Percentiles rank a stretch among this genome's conserved stretches.
Evolutionary conservation across 1,140 invertebrate genomes (phyloP).

Genomic region (Listronotus oregonensis): DNA sequence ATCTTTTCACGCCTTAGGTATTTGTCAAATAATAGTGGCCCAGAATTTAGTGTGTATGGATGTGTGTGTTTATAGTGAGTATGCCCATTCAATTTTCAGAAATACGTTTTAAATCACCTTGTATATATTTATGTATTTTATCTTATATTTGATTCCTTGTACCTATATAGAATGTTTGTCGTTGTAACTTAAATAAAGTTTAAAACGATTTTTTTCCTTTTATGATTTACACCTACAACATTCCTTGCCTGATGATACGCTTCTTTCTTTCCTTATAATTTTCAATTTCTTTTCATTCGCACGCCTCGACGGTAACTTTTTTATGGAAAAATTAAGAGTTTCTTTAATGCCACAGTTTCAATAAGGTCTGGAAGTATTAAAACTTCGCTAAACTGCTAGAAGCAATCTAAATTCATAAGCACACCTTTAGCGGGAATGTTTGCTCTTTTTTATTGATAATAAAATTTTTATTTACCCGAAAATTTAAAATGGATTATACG

Average conservation of each 20-base stretch:
- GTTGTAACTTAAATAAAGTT: too few relatives aligned
- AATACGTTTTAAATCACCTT: too few relatives aligned
- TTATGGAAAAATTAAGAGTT: constrained; percentile 49
- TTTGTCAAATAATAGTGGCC: too few relatives aligned
- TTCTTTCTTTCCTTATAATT: constrained; percentile 37
- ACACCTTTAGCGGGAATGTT: constrained; percentile 44
- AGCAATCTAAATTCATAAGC: constrained; percentile 50
- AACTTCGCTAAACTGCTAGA: constrained; percentile 38
- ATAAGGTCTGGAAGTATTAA: constrained; percentile 39
- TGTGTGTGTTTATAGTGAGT: too few relatives aligned
- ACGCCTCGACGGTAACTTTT: constrained; percentile 46
- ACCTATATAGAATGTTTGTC: too few relatives aligned
- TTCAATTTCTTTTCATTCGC: constrained; percentile 49
- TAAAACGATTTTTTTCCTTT: too few relatives aligned
- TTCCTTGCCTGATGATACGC: background rate
- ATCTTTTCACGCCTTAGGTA: too few relatives aligned
- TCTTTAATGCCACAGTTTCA: constrained; percentile 46
- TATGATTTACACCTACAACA: background rate
- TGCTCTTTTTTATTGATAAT: constrained; percentile 41
- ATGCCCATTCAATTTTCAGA: too few relatives aligned
- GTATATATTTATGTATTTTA: too few relatives aligned
- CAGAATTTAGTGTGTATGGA: too few relatives aligned
- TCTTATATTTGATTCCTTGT: too few relatives aligned
- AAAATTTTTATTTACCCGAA: constrained; percentile 34
- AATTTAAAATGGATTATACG: background rate